Conservation (phyloP, 2,113 vertebrate genomes). For the Hippocampus mohnikei region DNA sequence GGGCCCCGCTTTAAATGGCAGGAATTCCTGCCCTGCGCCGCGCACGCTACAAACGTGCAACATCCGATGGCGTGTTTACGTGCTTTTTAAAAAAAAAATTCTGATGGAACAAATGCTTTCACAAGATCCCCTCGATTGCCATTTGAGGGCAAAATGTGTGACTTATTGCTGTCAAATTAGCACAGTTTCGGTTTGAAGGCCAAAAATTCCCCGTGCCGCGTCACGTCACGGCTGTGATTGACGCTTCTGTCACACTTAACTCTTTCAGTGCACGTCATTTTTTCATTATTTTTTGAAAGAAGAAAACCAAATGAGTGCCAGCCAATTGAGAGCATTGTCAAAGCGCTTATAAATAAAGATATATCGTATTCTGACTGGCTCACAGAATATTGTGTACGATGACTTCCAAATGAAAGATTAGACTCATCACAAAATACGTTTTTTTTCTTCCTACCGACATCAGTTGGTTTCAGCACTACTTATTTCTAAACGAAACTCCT, state of each 20-base stretch:
- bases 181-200: background rate
- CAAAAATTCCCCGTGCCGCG: background rate
- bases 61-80: background rate
- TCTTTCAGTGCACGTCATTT: background rate
- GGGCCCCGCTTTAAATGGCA: slow-evolving; percentile 55
- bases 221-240: background rate
- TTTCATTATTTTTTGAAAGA: too few species aligned
- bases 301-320: too few species aligned
- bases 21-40: slow-evolving; percentile 50
- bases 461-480: too few species aligned
- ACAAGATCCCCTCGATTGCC: background rate
- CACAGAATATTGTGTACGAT: too few species aligned
- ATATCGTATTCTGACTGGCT: too few species aligned
- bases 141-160: background rate
- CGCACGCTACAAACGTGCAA: background rate
- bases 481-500: too few species aligned
- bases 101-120: background rate
- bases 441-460: too few species aligned
- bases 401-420: too few species aligned
- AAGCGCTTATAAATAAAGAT: too few species aligned
- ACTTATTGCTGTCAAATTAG: background rate
- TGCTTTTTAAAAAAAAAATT: too few species aligned
- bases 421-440: too few species aligned
- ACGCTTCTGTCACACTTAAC: background rate
- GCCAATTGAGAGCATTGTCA: too few species aligned